Evolutionary conservation across 2,888 invertebrate genomes (phyloP).

Genomic region (Pyralis farinalis): DNA sequence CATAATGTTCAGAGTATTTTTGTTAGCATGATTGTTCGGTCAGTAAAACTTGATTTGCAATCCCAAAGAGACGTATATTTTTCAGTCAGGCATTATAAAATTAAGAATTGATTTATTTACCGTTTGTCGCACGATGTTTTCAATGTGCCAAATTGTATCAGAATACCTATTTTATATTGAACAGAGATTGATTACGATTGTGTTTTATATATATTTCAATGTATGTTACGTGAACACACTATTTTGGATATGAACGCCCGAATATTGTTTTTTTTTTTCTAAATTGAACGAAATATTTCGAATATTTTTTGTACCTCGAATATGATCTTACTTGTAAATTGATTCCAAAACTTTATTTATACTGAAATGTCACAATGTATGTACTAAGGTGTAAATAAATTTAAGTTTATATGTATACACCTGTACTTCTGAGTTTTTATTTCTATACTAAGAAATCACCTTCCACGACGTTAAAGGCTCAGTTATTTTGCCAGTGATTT

Average conservation of each 20-base stretch:
- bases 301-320: slow-evolving; percentile 26
- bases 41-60: slow-evolving; percentile 50
- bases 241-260: slow-evolving; percentile 1
- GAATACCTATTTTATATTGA: slow-evolving; percentile 33
- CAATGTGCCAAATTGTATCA: slow-evolving; percentile 63
- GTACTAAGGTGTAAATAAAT: slow-evolving; percentile 77
- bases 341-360: slow-evolving; percentile 48
- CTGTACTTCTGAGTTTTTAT: slow-evolving; percentile 58
- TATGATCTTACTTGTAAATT: slow-evolving; percentile 19
- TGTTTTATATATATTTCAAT: slow-evolving; percentile 20
- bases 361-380: slow-evolving; percentile 73
- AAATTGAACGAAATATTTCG: slow-evolving; percentile 4
- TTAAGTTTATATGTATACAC: slow-evolving; percentile 77
- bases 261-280: slow-evolving; percentile 7
- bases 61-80: slow-evolving; percentile 45
- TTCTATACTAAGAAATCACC: too few relatives aligned
- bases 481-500: too few relatives aligned
- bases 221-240: slow-evolving; percentile 8
- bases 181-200: slow-evolving; percentile 28
- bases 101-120: slow-evolving; percentile 12
- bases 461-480: too few relatives aligned
- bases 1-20: background rate
- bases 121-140: slow-evolving; percentile 26
- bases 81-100: slow-evolving; percentile 32
- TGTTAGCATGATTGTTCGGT: slow-evolving; percentile 35